Conservation (phyloP, 2,888 invertebrate genomes). For the Resseliella maxima region DNA sequence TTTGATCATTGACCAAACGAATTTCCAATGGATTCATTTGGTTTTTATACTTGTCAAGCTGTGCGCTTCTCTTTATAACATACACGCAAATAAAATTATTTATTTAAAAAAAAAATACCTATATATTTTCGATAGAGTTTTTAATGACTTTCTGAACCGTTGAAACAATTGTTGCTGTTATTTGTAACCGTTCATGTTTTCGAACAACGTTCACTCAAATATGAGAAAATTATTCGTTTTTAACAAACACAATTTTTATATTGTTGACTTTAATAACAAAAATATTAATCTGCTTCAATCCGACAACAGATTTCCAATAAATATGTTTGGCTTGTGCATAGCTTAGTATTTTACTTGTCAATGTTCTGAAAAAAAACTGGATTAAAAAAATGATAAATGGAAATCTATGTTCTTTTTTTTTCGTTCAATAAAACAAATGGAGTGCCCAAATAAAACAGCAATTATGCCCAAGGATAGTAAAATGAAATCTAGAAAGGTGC, state of each 20-base stretch:
- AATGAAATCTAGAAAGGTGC: background rate
- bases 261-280: background rate
- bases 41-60: background rate
- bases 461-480: background rate
- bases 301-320: background rate
- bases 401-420: background rate
- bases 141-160: background rate
- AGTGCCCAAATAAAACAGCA: slow-evolving; percentile 17
- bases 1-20: background rate
- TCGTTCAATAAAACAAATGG: background rate
- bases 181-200: background rate
- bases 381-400: slow-evolving; percentile 13
- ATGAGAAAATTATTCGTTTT: slow-evolving; percentile 1
- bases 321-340: background rate
- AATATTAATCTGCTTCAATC: background rate
- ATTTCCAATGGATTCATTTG: background rate
- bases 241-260: background rate
- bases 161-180: background rate
- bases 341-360: background rate
- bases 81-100: background rate
- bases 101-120: background rate
- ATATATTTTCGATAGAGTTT: background rate
- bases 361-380: background rate
- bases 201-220: background rate
- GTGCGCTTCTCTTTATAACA: background rate